A percentile compares a stretch with the other conserved stretches of the same genome.
Conservation (phyloP, 1,140 invertebrate genomes). For the Lethocerus indicus region DNA sequence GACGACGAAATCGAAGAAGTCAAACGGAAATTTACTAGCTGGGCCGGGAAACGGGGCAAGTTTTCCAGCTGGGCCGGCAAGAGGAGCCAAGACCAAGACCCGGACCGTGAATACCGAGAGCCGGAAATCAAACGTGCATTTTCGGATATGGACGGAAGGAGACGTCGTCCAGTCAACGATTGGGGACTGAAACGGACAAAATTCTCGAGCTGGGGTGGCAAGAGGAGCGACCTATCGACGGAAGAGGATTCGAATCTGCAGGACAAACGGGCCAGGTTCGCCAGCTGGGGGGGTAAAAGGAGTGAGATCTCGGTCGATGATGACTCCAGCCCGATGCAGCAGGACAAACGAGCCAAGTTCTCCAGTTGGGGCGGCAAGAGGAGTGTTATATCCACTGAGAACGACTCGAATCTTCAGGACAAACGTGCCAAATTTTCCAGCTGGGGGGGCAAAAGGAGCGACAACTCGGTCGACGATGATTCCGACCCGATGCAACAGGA, state of each 20-base stretch:
- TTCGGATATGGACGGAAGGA: constrained; percentile 19
- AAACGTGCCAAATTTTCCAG: constrained; percentile 7
- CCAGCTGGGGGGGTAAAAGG: constrained; percentile 21
- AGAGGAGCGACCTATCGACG: constrained; percentile 8
- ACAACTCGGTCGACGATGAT: not conserved
- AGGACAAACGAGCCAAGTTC: constrained; percentile 12
- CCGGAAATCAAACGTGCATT: constrained; percentile 12
- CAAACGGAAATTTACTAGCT: constrained; percentile 14
- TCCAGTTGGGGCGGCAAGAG: constrained; percentile 6
- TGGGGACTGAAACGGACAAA: constrained; percentile 6
- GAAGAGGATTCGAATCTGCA: constrained; percentile 4
- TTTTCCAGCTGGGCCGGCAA: constrained; percentile 28
- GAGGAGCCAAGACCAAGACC: constrained; percentile 8
- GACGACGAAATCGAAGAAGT: not conserved
- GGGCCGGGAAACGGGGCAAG: constrained; percentile 22
- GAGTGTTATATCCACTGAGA: no score
- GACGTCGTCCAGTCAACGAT: constrained; percentile 6
- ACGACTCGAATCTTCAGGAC: not conserved
- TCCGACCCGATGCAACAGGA: constrained; percentile 2
- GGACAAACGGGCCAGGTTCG: constrained; percentile 14
- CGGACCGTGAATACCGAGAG: not conserved
- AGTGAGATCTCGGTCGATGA: constrained; percentile 7
- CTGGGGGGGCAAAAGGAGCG: constrained; percentile 11
- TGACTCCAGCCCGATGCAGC: not conserved
- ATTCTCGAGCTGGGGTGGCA: constrained; percentile 15